Conservation (phyloP, 2,113 vertebrate genomes). For the human (Homo sapiens) region DNA sequence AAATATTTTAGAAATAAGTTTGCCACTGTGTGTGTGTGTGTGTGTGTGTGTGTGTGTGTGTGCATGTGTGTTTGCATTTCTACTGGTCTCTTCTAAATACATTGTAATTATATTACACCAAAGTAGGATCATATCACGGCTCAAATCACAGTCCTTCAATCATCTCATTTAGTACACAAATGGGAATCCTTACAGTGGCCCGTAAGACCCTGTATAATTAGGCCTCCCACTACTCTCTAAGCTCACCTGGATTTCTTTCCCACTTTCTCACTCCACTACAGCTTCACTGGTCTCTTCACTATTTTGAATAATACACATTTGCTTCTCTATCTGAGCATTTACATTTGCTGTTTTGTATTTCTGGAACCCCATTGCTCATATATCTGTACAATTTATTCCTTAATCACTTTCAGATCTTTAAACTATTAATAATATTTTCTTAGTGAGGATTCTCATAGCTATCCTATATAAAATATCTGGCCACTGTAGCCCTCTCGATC, state of each 20-base stretch:
- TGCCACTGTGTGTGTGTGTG: neutral
- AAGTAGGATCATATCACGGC: fast-evolving
- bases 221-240: fast-evolving
- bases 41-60: too few relatives aligned
- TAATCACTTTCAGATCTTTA: neutral
- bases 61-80: neutral
- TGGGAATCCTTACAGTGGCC: neutral
- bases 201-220: neutral
- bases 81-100: neutral
- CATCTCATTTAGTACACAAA: neutral
- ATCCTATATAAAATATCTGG: neutral
- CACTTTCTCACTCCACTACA: neutral
- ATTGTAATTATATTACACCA: fast-evolving
- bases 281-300: fast-evolving
- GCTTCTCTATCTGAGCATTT: neutral
- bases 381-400: neutral
- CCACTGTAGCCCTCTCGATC: neutral
- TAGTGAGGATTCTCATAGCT: neutral
- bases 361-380: neutral
- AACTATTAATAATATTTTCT: neutral
- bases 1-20: neutral
- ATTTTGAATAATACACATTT: neutral
- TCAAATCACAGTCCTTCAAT: neutral
- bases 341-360: too few relatives aligned
- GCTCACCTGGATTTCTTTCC: neutral